phyloP scores from a whole-genome alignment of 2,888 invertebrate species.

The Philaethria dido region DNA sequence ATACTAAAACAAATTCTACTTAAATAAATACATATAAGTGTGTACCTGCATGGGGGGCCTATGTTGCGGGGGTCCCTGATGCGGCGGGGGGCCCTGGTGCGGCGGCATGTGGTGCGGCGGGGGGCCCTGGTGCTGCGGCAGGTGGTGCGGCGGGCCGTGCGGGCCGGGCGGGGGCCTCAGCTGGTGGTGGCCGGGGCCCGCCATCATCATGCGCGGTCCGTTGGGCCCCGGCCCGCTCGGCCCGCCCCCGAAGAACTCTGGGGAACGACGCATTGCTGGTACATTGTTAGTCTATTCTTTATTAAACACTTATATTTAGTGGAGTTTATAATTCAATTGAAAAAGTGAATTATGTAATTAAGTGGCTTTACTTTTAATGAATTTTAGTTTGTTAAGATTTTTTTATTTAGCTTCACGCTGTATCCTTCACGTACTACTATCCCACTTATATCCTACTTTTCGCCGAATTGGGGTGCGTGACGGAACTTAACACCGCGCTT shows the following conservation, averaged over 20 bases:
- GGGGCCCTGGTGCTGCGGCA: constrained; percentile 79
- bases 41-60: constrained; percentile 84
- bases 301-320: neutral
- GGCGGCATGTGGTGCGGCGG: constrained; percentile 79
- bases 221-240: constrained; percentile 78
- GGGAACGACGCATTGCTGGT: constrained; percentile 25
- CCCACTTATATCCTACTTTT: no score
- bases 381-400: no score
- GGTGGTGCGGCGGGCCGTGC: constrained; percentile 67
- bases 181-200: constrained; percentile 68
- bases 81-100: constrained; percentile 82
- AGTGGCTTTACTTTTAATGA: no score
- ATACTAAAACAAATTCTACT: neutral
- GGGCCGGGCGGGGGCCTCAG: constrained; percentile 75
- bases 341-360: no score
- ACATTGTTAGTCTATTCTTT: constrained; percentile 14
- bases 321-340: no score
- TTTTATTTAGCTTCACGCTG: no score
- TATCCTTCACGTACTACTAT: no score
- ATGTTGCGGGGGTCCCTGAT: constrained; percentile 81
- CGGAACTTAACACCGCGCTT: no score
- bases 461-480: no score
- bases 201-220: constrained; percentile 74
- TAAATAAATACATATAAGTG: neutral
- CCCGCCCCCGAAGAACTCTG: constrained; percentile 78